phyloP scores from a whole-genome alignment of 2,113 vertebrate genomes.

The Caretta caretta region DNA sequence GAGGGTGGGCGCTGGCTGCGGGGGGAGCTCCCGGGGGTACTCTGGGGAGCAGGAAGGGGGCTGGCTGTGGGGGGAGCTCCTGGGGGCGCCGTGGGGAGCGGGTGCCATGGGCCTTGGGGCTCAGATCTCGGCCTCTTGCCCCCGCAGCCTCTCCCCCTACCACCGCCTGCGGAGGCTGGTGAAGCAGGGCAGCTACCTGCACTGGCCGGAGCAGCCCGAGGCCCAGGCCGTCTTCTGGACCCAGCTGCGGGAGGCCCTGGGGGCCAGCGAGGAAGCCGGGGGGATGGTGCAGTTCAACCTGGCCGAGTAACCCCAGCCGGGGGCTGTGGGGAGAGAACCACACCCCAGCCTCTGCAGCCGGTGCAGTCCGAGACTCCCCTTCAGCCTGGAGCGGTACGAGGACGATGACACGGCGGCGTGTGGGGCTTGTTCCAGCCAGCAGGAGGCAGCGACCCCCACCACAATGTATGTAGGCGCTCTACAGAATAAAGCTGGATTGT shows the following conservation, averaged over 20 bases:
- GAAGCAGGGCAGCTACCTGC: slow-evolving; percentile 54
- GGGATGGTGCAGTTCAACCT: background rate
- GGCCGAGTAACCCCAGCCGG: background rate
- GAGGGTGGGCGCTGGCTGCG: background rate
- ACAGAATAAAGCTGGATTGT: background rate
- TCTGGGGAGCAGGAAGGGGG: no score
- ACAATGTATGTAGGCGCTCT: background rate
- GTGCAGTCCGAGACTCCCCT: background rate
- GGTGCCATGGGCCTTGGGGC: background rate
- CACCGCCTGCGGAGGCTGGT: slow-evolving; percentile 57
- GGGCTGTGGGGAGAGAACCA: background rate
- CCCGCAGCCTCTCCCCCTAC: slow-evolving; percentile 42
- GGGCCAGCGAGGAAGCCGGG: background rate
- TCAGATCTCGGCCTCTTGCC: background rate
- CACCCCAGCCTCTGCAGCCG: background rate
- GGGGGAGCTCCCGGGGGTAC: background rate
- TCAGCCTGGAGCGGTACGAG: background rate
- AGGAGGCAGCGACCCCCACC: background rate
- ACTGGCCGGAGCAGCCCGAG: slow-evolving; percentile 48
- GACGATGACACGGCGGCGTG: background rate
- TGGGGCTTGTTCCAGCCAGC: background rate
- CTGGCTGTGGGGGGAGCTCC: background rate
- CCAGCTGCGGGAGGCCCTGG: slow-evolving; percentile 41
- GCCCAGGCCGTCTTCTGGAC: slow-evolving; percentile 50
- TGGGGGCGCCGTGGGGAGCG: background rate